Percentiles rank a stretch among this genome's conserved stretches.
Conservation (phyloP, 2,888 invertebrate genomes). For the Theristus sp. region DNA sequence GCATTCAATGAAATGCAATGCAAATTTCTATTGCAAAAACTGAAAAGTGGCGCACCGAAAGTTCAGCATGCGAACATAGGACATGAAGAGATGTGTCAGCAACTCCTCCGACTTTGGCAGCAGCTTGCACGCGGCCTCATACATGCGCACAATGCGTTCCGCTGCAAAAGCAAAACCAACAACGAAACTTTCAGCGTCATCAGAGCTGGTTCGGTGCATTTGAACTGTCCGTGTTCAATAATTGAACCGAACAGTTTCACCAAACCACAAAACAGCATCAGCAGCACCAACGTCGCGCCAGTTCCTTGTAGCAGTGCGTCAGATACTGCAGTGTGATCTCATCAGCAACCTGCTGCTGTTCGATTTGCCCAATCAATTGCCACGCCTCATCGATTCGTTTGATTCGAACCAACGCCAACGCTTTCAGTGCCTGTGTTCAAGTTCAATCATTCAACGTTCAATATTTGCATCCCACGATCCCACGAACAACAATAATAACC, state of each 20-base stretch:
- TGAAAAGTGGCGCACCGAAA: slow-evolving; percentile 36
- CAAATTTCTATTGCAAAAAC: background rate
- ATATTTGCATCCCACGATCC: no score
- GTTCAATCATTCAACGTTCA: no score
- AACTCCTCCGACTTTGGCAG: slow-evolving; percentile 77
- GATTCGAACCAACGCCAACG: slow-evolving; percentile 67
- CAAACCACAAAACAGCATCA: slow-evolving; percentile 1
- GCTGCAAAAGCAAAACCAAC: slow-evolving; percentile 42
- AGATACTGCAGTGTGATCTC: slow-evolving; percentile 85
- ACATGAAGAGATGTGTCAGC: slow-evolving; percentile 80
- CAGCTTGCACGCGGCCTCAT: slow-evolving; percentile 66
- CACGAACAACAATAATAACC: background rate
- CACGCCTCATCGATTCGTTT: slow-evolving; percentile 63
- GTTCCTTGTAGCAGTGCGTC: slow-evolving; percentile 79
- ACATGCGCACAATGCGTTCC: slow-evolving; percentile 62
- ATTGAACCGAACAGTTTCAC: background rate
- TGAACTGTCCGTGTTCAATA: background rate
- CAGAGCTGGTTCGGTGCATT: background rate
- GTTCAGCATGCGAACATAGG: slow-evolving; percentile 72
- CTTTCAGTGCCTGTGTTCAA: slow-evolving; percentile 61
- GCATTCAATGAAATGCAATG: background rate
- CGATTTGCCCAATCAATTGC: slow-evolving; percentile 50
- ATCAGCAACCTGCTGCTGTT: slow-evolving; percentile 56
- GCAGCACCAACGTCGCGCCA: slow-evolving; percentile 57
- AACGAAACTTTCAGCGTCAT: background rate